A percentile compares a stretch with the other conserved stretches of the same genome.
phyloP scores from a whole-genome alignment of 2,113 vertebrate genomes.

The Nerophis lumbriciformis region DNA sequence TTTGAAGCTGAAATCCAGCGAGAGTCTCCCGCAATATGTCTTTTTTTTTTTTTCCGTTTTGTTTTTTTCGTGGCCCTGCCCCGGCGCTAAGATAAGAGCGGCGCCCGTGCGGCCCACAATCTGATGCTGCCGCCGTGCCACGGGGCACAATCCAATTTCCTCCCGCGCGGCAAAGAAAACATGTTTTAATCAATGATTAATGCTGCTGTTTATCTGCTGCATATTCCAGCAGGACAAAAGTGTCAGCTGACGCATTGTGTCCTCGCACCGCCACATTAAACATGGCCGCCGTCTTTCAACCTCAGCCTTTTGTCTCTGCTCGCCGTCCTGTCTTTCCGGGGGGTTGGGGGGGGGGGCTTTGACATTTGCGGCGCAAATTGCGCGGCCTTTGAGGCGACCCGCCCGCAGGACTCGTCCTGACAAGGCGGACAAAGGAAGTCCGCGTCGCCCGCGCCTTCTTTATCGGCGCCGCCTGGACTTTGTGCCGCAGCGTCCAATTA shows the following conservation, averaged over 20 bases:
- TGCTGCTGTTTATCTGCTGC: conserved; percentile 43
- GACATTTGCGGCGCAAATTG: conserved; percentile 64
- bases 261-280: conserved; percentile 32
- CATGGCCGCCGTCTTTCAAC: conserved; percentile 29
- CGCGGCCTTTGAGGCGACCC: conserved; percentile 56
- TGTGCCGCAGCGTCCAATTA: conserved; percentile 3
- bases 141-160: conserved; percentile 67
- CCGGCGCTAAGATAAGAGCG: conserved; percentile 57
- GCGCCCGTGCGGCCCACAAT: conserved; percentile 52
- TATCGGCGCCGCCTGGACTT: conserved; percentile 45
- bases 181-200: conserved; percentile 51
- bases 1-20: conserved; percentile 48
- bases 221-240: conserved; percentile 34
- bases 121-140: conserved; percentile 56
- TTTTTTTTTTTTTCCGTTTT: not conserved
- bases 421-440: conserved; percentile 54
- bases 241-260: conserved; percentile 27
- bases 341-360: conserved; percentile 39
- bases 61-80: conserved; percentile 33
- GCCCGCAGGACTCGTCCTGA: conserved; percentile 51
- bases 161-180: conserved; percentile 18
- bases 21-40: conserved; percentile 54
- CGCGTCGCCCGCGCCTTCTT: conserved; percentile 52
- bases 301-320: conserved; percentile 50
- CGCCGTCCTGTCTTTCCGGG: conserved; percentile 48